These are phyloP conservation scores for Brenthis ino DNA, from an alignment of 2,888 invertebrate species.

Conservation along the genomic window DNA sequence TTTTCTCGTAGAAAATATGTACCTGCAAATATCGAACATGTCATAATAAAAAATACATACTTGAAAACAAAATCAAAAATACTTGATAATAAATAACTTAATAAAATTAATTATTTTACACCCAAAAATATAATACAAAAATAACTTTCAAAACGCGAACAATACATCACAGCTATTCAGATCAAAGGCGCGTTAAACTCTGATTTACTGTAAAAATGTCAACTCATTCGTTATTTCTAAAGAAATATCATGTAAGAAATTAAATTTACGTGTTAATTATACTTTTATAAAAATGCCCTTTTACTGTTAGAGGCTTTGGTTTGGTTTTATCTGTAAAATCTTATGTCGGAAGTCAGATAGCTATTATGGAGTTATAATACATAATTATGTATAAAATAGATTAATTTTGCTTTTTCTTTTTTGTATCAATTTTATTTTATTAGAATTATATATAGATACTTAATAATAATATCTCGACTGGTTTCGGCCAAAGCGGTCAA, in stretches of 20 bases:
- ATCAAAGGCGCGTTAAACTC: slow-evolving; percentile 35
- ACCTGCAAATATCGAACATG: too few species aligned
- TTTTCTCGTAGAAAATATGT: too few species aligned
- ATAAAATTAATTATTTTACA: slow-evolving; percentile 2
- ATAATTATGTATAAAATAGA: too few species aligned
- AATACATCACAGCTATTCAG: slow-evolving; percentile 39
- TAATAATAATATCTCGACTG: too few species aligned
- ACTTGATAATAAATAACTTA: background rate
- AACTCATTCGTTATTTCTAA: slow-evolving; percentile 36
- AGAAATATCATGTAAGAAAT: slow-evolving; percentile 34
- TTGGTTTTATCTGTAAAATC: background rate
- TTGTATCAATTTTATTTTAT: too few species aligned
- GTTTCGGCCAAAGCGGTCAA: too few species aligned
- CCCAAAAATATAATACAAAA: background rate
- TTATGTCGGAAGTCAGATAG: too few species aligned
- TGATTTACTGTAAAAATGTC: slow-evolving; percentile 36
- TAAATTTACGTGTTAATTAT: slow-evolving; percentile 33
- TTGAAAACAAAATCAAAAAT: too few species aligned
- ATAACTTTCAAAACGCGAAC: background rate
- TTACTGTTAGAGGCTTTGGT: background rate
- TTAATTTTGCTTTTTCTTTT: too few species aligned
- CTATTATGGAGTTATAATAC: too few species aligned
- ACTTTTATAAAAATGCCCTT: background rate
- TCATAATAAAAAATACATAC: too few species aligned
- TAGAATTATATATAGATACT: too few species aligned